phyloP scores from a whole-genome alignment of 2,113 vertebrate genomes.

The Raphicerus campestris region DNA sequence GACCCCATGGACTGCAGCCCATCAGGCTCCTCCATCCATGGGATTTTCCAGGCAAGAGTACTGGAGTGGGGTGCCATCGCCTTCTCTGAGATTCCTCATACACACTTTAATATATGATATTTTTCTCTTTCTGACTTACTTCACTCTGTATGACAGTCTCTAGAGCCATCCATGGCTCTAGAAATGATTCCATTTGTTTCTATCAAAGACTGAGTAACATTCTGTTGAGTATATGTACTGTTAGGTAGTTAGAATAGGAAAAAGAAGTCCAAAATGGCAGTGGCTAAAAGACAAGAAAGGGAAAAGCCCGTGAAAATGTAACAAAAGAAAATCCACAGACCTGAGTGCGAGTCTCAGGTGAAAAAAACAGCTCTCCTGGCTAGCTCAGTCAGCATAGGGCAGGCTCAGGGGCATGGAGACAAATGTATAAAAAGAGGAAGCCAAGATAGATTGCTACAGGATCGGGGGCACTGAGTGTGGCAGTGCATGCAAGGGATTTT shows the following conservation, averaged over 20 bases:
- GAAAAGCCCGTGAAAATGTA: background rate
- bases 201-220: too few relatives aligned
- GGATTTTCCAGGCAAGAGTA: too few relatives aligned
- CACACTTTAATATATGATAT: too few relatives aligned
- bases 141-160: too few relatives aligned
- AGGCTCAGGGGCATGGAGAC: background rate
- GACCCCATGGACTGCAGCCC: background rate
- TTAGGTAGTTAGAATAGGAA: too few relatives aligned
- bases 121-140: too few relatives aligned
- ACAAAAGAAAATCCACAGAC: background rate
- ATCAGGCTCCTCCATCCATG: too few relatives aligned
- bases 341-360: background rate
- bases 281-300: background rate
- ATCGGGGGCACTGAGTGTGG: fast-evolving
- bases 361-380: background rate
- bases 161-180: too few relatives aligned
- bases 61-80: too few relatives aligned
- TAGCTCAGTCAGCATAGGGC: background rate
- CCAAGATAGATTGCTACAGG: background rate
- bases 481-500: background rate
- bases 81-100: too few relatives aligned
- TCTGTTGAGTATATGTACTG: too few relatives aligned
- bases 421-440: background rate
- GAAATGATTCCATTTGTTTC: too few relatives aligned
- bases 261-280: background rate